A percentile compares a stretch with the other conserved stretches of the same genome.
These are phyloP conservation scores for Caenorhabditis panamensis DNA, from an alignment of 2,888 invertebrate genomes.

Conservation along the genomic window DNA sequence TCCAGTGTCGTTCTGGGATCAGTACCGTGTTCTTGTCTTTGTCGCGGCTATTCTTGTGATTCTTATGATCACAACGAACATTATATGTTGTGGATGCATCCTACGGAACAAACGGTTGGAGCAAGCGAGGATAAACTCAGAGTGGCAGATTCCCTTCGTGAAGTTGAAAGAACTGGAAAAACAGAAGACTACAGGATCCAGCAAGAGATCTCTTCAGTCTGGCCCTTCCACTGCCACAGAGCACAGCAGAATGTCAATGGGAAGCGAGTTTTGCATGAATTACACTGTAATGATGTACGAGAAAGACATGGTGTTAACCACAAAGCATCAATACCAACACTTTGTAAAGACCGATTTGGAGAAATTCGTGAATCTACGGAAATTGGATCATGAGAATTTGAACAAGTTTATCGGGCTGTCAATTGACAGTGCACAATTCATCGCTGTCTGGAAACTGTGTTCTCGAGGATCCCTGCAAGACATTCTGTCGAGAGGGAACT, in stretches of 20 bases:
- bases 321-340: constrained; percentile 41
- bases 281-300: constrained; percentile 50
- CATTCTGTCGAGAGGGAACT: constrained; percentile 65
- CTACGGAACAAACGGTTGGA: constrained; percentile 40
- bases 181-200: background rate
- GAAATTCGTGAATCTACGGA: constrained; percentile 37
- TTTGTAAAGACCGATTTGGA: constrained; percentile 48
- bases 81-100: constrained; percentile 21
- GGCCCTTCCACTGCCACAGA: constrained; percentile 19
- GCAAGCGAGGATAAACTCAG: constrained; percentile 59
- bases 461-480: constrained; percentile 67
- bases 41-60: constrained; percentile 44
- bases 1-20: constrained; percentile 61
- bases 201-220: constrained; percentile 30
- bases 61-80: constrained; percentile 30
- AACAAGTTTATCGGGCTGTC: constrained; percentile 78
- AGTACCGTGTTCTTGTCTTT: constrained; percentile 56
- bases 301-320: constrained; percentile 62
- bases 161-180: constrained; percentile 48
- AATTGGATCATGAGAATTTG: constrained; percentile 41
- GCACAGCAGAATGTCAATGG: constrained; percentile 23
- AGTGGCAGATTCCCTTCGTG: constrained; percentile 63
- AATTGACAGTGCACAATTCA: constrained; percentile 69
- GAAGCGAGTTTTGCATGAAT: constrained; percentile 42
- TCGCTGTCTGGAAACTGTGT: constrained; percentile 76